These are phyloP conservation scores for Adrianichthys oophorus DNA, from an alignment of 2,797 vertebrate genomes.

Conservation along the genomic window DNA sequence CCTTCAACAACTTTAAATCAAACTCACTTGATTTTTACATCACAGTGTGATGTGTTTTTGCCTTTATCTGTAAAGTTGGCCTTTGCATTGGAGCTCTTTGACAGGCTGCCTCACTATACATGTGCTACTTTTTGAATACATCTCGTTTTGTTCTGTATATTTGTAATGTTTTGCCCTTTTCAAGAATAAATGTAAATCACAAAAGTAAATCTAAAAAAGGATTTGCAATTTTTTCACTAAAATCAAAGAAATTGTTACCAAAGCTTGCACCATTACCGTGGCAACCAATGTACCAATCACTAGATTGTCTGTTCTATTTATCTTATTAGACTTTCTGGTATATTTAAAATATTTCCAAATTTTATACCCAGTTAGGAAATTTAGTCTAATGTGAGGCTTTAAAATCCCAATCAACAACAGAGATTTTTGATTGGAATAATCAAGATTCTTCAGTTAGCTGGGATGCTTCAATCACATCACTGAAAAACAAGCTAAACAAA, in stretches of 20 bases:
- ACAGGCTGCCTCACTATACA: not conserved
- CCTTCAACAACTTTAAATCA: conserved; percentile 4
- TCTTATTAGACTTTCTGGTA: not conserved
- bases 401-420: no score
- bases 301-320: not conserved
- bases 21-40: conserved; percentile 3
- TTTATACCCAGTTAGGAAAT: not conserved
- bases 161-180: not conserved
- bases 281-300: not conserved
- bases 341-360: no score
- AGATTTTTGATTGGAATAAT: not conserved
- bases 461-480: not conserved
- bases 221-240: not conserved
- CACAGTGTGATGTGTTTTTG: not conserved
- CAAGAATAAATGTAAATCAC: not conserved
- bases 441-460: not conserved
- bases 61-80: not conserved
- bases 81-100: not conserved
- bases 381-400: not conserved
- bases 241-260: not conserved
- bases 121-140: not conserved
- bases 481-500: no score
- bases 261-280: not conserved
- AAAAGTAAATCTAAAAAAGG: not conserved
- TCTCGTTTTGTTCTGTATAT: not conserved